These are phyloP conservation scores for Scaeva pyrastri DNA, from an alignment of 2,888 invertebrate species.

Conservation along the genomic window DNA sequence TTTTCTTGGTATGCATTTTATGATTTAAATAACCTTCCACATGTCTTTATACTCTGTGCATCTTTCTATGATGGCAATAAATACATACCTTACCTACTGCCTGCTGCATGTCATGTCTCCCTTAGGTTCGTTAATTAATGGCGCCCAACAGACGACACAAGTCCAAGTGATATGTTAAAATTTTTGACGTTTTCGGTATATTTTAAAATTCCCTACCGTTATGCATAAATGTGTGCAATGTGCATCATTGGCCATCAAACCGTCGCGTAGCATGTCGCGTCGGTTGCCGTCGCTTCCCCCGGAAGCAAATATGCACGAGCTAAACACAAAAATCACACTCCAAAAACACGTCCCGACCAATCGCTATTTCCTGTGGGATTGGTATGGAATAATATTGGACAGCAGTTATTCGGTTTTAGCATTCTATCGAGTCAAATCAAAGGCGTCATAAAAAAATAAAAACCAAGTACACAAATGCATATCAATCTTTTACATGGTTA, in stretches of 20 bases:
- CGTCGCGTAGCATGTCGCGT: too few species aligned
- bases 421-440: conserved; percentile 7
- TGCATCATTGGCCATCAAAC: background rate
- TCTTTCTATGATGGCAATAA: background rate
- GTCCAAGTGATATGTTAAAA: conserved; percentile 57
- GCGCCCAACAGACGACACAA: conserved; percentile 53
- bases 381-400: conserved; percentile 20
- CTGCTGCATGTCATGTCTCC: conserved; percentile 22
- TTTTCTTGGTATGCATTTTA: conserved; percentile 17
- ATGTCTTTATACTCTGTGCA: conserved; percentile 3
- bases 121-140: conserved; percentile 45
- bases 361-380: conserved; percentile 47
- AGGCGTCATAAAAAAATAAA: conserved; percentile 28
- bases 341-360: conserved; percentile 15
- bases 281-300: background rate
- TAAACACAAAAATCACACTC: conserved; percentile 27
- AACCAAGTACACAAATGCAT: conserved; percentile 37
- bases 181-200: conserved; percentile 57
- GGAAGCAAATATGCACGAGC: conserved; percentile 34
- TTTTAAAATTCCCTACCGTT: conserved; percentile 38
- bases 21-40: conserved; percentile 50
- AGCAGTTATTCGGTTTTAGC: conserved; percentile 12
- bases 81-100: background rate
- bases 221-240: conserved; percentile 2
- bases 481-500: conserved; percentile 56